phyloP scores from a whole-genome alignment of 2,888 invertebrate species.

The Sinelater perroti region DNA sequence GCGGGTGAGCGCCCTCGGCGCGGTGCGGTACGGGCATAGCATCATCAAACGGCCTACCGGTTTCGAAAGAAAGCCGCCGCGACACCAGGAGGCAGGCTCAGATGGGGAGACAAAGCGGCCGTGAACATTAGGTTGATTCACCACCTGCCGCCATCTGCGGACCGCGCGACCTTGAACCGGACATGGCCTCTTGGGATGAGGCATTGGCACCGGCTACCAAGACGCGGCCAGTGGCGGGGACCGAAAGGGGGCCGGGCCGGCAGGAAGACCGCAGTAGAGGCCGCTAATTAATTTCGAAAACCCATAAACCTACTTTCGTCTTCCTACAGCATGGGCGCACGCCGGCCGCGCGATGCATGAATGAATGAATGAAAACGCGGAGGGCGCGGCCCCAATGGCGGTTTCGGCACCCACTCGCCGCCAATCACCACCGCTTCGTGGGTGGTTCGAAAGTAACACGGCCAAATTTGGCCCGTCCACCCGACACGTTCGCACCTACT shows the following conservation, averaged over 20 bases:
- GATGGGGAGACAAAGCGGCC: conserved; percentile 34
- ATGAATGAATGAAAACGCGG: conserved; percentile 30
- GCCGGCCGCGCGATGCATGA: conserved; percentile 12
- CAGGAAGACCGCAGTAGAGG: neutral
- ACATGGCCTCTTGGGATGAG: conserved; percentile 36
- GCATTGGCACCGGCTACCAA: conserved; percentile 34
- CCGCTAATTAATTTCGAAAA: conserved; percentile 19
- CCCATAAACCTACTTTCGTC: conserved; percentile 27
- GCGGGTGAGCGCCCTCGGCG: conserved; percentile 19
- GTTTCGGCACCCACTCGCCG: conserved; percentile 29
- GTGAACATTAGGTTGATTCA: conserved; percentile 19
- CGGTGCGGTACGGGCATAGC: too few species aligned
- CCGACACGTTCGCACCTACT: conserved; percentile 15
- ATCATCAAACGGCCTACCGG: conserved; percentile 4
- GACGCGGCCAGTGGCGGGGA: neutral
- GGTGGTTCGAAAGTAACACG: conserved; percentile 36
- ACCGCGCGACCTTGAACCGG: conserved; percentile 42
- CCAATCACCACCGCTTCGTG: conserved; percentile 24
- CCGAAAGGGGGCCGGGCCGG: neutral
- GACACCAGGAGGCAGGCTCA: conserved; percentile 25
- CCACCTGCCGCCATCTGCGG: conserved; percentile 43
- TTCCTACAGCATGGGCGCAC: conserved; percentile 10
- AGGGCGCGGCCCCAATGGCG: conserved; percentile 23
- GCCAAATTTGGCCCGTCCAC: conserved; percentile 38
- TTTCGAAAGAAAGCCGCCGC: conserved; percentile 8